Percentiles rank a stretch among this genome's conserved stretches.
These are phyloP conservation scores for Cerceris ruficornis DNA, from an alignment of 2,888 invertebrate genomes.

Conservation along the genomic window DNA sequence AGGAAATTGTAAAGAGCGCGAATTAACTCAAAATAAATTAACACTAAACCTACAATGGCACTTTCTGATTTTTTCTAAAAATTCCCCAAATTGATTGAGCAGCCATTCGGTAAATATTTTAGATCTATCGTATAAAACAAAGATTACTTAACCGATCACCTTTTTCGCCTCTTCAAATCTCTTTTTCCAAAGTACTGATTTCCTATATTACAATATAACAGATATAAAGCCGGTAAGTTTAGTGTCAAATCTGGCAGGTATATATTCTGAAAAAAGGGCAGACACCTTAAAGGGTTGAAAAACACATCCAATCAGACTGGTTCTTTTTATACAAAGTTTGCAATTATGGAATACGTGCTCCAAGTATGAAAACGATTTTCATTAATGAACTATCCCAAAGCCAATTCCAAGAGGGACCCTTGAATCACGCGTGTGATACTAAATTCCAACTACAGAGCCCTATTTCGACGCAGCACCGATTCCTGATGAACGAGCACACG, in stretches of 20 bases:
- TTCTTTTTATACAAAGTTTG: conserved; percentile 7
- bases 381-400: conserved; percentile 48
- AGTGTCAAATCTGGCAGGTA: not conserved
- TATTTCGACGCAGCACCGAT: conserved; percentile 43
- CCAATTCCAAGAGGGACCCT: conserved; percentile 16
- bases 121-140: too few relatives aligned
- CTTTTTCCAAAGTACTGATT: too few relatives aligned
- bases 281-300: not conserved
- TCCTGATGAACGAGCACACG: conserved; percentile 45
- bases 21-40: too few relatives aligned
- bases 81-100: too few relatives aligned
- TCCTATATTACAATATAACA: too few relatives aligned
- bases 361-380: conserved; percentile 15
- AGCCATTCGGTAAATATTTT: too few relatives aligned
- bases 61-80: too few relatives aligned
- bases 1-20: not conserved
- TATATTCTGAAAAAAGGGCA: not conserved
- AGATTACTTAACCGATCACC: too few relatives aligned
- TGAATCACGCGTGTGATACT: conserved; percentile 34
- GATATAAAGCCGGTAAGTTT: too few relatives aligned
- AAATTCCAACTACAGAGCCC: conserved; percentile 34
- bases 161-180: too few relatives aligned
- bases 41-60: too few relatives aligned
- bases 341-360: conserved; percentile 34
- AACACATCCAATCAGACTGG: conserved; percentile 36